A percentile compares a stretch with the other conserved stretches of the same genome.
Evolutionary conservation across 2,888 invertebrate species (phyloP).

Genomic region (Drosophila sordidula): DNA sequence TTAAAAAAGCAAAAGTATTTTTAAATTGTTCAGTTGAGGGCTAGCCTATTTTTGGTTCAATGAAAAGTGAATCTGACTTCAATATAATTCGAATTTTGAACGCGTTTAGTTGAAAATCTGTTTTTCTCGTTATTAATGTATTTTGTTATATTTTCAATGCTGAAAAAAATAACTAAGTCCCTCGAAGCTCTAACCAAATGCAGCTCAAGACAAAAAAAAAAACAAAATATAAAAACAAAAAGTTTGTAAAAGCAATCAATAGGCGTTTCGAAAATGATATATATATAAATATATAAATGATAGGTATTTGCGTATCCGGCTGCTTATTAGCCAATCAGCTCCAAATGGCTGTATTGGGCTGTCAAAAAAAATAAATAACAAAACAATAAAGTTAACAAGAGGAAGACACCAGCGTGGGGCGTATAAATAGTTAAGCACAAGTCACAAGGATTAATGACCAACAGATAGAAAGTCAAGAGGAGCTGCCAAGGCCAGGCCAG

Average conservation of each 20-base stretch:
- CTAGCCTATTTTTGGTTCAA: too few relatives aligned
- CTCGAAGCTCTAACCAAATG: not conserved
- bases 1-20: too few relatives aligned
- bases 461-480: constrained; percentile 38
- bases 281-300: too few relatives aligned
- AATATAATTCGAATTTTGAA: too few relatives aligned
- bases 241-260: constrained; percentile 11
- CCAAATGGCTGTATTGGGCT: constrained; percentile 29
- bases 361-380: constrained; percentile 1
- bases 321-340: constrained; percentile 42
- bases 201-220: not conserved
- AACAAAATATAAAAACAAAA: not conserved
- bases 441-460: constrained; percentile 50
- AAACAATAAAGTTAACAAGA: not conserved
- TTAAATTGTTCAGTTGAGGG: too few relatives aligned
- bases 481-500: constrained; percentile 10
- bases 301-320: not conserved
- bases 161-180: not conserved
- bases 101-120: too few relatives aligned
- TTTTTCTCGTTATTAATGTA: too few relatives aligned
- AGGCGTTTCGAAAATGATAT: not conserved
- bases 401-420: not conserved
- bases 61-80: too few relatives aligned
- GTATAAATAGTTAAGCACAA: constrained; percentile 24
- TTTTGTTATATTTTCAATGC: too few relatives aligned